A percentile compares a stretch with the other conserved stretches of the same genome.
phyloP scores from a whole-genome alignment of 2,888 invertebrate genomes.

The Dysmachus trigonus region DNA sequence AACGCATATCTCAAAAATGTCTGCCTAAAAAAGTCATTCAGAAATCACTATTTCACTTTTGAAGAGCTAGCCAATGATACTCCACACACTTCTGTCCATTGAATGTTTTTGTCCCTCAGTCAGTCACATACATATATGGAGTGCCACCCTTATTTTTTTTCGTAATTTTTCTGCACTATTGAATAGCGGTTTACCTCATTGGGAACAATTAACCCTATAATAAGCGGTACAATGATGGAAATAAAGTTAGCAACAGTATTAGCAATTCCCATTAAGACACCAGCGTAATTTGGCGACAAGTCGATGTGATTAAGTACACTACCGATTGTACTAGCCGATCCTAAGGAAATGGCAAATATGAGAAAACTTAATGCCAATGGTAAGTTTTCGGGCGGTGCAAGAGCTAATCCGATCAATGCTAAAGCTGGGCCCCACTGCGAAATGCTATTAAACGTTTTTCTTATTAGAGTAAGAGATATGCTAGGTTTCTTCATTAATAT shows the following conservation, averaged over 20 bases:
- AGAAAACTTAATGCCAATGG: conserved; percentile 66
- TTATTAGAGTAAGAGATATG: conserved; percentile 57
- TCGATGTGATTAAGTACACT: conserved; percentile 69
- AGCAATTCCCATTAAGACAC: conserved; percentile 73
- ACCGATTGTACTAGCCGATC: conserved; percentile 62
- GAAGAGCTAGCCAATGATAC: too few relatives aligned
- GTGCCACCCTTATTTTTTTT: too few relatives aligned
- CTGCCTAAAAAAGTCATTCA: too few relatives aligned
- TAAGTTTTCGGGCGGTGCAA: conserved; percentile 62
- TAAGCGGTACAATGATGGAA: conserved; percentile 70
- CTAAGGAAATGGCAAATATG: conserved; percentile 65
- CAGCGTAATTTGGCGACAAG: conserved; percentile 73
- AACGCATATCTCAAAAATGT: too few relatives aligned
- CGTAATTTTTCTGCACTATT: too few relatives aligned
- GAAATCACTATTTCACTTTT: too few relatives aligned
- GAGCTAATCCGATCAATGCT: conserved; percentile 67
- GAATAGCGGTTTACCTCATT: conserved; percentile 56
- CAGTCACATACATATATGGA: too few relatives aligned
- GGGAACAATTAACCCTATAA: conserved; percentile 66
- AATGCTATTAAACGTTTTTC: conserved; percentile 57
- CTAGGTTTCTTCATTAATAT: conserved; percentile 59
- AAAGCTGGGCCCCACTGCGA: conserved; percentile 66
- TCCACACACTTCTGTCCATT: too few relatives aligned
- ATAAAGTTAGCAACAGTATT: conserved; percentile 70
- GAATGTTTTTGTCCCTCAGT: too few relatives aligned